Conservation (phyloP, 2,888 invertebrate species). For the Elysia crispata region DNA sequence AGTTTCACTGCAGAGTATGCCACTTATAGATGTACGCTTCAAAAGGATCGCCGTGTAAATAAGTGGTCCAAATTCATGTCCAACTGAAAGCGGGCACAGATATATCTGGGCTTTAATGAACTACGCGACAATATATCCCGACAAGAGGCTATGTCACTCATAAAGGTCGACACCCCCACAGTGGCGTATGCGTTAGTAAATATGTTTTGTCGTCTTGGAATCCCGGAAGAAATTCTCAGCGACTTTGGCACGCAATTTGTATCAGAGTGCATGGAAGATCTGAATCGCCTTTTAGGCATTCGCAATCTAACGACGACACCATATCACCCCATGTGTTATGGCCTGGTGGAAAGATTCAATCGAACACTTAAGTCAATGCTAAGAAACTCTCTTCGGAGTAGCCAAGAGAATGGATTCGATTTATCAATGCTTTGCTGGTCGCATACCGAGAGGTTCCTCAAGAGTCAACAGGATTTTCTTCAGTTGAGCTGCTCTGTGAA, state of each 20-base stretch:
- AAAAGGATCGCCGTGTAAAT: slow-evolving; percentile 56
- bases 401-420: slow-evolving; percentile 44
- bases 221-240: background rate
- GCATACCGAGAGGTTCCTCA: slow-evolving; percentile 45
- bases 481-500: slow-evolving; percentile 50
- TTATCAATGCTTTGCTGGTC: slow-evolving; percentile 40
- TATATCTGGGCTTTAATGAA: slow-evolving; percentile 54
- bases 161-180: background rate
- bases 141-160: slow-evolving; percentile 47
- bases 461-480: slow-evolving; percentile 45
- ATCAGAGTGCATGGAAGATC: slow-evolving; percentile 41
- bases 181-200: slow-evolving; percentile 53
- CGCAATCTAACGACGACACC: background rate
- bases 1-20: slow-evolving; percentile 49
- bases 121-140: slow-evolving; percentile 54
- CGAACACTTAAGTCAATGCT: slow-evolving; percentile 51
- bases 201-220: slow-evolving; percentile 51
- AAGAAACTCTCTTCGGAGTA: slow-evolving; percentile 15
- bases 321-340: slow-evolving; percentile 26
- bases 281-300: slow-evolving; percentile 44
- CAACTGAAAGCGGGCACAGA: slow-evolving; percentile 48
- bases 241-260: slow-evolving; percentile 48
- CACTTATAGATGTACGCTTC: slow-evolving; percentile 54
- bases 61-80: too few relatives aligned
- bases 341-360: slow-evolving; percentile 20